Conservation (phyloP, 2,797 vertebrate species). For the Anguilla pacifica region DNA sequence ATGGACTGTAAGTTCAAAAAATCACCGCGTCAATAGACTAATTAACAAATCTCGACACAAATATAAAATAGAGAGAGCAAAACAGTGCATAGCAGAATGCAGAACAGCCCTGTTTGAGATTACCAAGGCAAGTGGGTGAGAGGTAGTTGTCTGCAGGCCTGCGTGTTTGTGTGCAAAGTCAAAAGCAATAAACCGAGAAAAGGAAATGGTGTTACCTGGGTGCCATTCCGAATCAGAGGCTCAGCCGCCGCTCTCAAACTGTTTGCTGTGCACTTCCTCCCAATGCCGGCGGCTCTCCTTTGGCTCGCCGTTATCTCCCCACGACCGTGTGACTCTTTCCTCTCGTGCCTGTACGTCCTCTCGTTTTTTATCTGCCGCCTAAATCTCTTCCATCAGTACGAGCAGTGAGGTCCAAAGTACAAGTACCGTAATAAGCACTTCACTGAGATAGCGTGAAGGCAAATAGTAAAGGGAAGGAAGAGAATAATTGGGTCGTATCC, state of each 20-base stretch:
- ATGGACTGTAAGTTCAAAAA: background rate
- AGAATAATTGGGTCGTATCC: background rate
- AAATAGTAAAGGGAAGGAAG: background rate
- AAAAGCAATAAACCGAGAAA: background rate
- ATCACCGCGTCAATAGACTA: no score
- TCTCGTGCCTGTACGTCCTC: conserved; percentile 13
- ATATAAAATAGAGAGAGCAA: background rate
- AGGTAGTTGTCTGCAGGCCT: background rate
- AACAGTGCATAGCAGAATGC: background rate
- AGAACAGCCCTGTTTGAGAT: background rate
- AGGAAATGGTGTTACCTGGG: background rate
- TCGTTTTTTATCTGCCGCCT: background rate
- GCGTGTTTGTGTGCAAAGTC: background rate
- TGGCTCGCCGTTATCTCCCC: conserved; percentile 9
- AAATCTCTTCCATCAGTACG: background rate
- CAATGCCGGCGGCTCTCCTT: conserved; percentile 11
- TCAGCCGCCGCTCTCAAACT: background rate
- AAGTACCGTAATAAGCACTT: conserved; percentile 7
- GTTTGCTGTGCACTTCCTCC: conserved; percentile 40
- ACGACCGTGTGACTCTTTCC: conserved; percentile 17
- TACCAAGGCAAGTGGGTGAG: background rate
- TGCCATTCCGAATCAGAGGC: background rate
- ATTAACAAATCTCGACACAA: background rate
- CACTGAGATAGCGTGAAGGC: background rate
- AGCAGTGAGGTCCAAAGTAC: conserved; percentile 3